Base-by-base conservation (phyloP, 64 coral and sea anemone species). In the Montipora capricornis region DNA sequence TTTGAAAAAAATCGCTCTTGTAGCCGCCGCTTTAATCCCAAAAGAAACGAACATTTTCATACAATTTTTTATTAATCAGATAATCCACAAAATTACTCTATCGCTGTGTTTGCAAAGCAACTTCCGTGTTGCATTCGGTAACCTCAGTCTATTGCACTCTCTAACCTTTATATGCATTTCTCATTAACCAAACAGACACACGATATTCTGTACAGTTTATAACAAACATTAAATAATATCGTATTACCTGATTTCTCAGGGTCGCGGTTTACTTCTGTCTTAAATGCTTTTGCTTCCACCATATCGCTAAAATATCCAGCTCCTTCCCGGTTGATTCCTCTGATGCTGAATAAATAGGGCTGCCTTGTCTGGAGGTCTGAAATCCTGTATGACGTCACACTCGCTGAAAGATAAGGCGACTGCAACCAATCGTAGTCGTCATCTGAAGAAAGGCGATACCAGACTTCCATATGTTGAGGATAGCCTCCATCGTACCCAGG, bases 401-500 rank as follows among this genome's bases (percentile, higher is more conserved):
- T 89, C 13, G 89, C 80, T 9, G 89, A 68, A 0, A 98, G 88
- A 15, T 55, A 16, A 55, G 53, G 22, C 1, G 92, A 89, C 6
- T 26, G 58, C 66, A 73, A 60, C 97, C 97, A 98, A 13, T 98
- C 77, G 17, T 85, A 89, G 49, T 98, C 97, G 73, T 79, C 61
- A 75, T 82, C 78, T 51, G 91, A 83, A 6, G 78, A 57, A 26
- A 68, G 79, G 2, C 88, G 91, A 46, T 98, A 87, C 97, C 97
- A 98, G n/a, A 98, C 78, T 44, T 96, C 94, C 69, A 98, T 83
- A 22, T 55, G 69, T 73, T 98, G 97, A 7, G 87, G 73, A 79
- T 83, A 94, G 1, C 97, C 97, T 20, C 97, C 97, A 85, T 96
- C 89, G 82, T 98, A 96, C 19, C 97, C 97, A 84, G 91, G 91